phyloP scores from a whole-genome alignment of 2,888 invertebrate species.

The Ophion costatus region DNA sequence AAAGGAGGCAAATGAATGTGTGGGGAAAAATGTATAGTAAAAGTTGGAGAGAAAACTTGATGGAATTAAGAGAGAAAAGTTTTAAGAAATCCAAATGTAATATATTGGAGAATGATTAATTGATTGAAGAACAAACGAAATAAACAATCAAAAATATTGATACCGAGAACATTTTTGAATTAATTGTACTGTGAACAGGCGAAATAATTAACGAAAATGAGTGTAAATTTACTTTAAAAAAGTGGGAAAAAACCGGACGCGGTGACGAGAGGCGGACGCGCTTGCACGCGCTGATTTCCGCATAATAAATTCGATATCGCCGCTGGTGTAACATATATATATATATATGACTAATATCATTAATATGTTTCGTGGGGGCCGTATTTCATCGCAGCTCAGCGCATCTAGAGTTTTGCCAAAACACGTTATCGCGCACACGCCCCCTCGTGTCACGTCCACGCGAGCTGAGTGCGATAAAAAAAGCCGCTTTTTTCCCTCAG shows the following conservation, averaged over 20 bases:
- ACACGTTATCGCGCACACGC: constrained; percentile 63
- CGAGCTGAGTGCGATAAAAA: constrained; percentile 21
- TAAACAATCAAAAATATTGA: no score
- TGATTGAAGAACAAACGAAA: no score
- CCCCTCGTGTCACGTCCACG: constrained; percentile 45
- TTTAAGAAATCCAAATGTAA: no score
- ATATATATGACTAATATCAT: neutral
- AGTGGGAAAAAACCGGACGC: neutral
- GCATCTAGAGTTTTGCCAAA: constrained; percentile 51
- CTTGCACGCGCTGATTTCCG: constrained; percentile 54
- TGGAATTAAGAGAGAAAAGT: no score
- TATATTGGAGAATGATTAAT: no score
- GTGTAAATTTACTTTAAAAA: neutral
- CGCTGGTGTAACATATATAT: constrained; percentile 39
- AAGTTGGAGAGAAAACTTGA: no score
- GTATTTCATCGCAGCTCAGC: constrained; percentile 12
- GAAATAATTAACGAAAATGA: neutral
- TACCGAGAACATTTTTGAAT: no score
- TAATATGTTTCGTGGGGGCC: constrained; percentile 38
- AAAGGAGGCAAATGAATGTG: no score
- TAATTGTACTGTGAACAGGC: neutral
- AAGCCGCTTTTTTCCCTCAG: neutral
- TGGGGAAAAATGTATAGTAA: no score
- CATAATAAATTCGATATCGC: constrained; percentile 58
- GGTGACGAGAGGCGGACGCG: constrained; percentile 39